Evolutionary conservation across 2,797 vertebrate species (phyloP).

Genomic region (Todus mexicanus): DNA sequence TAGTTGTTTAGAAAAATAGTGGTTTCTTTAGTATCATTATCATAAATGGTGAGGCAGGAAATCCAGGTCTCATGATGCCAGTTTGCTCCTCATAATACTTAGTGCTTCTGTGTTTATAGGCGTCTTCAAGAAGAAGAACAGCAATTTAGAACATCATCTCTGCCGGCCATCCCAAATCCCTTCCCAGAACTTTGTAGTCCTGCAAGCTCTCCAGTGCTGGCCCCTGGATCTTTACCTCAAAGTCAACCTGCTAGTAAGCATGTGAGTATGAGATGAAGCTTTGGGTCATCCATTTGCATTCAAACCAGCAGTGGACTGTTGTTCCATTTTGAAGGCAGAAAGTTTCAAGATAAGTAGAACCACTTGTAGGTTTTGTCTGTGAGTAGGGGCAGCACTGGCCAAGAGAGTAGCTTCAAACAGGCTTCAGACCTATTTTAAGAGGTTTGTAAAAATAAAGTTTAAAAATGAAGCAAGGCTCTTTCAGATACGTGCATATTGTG

Average conservation of each 20-base stretch:
- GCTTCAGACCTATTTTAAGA: not conserved
- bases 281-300: not conserved
- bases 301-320: not conserved
- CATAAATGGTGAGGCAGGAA: not conserved
- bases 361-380: not conserved
- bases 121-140: slow-evolving; percentile 91
- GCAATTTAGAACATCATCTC: slow-evolving; percentile 89
- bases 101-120: slow-evolving; percentile 68
- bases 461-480: not conserved
- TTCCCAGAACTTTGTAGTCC: slow-evolving; percentile 94
- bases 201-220: slow-evolving; percentile 84
- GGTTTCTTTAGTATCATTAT: not conserved
- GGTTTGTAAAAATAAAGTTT: not conserved
- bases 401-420: not conserved
- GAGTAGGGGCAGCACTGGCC: not conserved
- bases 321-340: not conserved
- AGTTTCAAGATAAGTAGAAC: not conserved
- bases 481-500: not conserved
- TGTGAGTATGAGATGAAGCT: slow-evolving; percentile 64
- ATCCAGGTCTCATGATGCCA: not conserved
- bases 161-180: slow-evolving; percentile 96
- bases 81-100: not conserved
- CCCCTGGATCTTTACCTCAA: slow-evolving; percentile 88
- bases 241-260: slow-evolving; percentile 78
- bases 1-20: not conserved